Percentiles rank a stretch among this genome's conserved stretches.
Evolutionary conservation across 2,888 invertebrate species (phyloP).

Genomic region (Troides helena): DNA sequence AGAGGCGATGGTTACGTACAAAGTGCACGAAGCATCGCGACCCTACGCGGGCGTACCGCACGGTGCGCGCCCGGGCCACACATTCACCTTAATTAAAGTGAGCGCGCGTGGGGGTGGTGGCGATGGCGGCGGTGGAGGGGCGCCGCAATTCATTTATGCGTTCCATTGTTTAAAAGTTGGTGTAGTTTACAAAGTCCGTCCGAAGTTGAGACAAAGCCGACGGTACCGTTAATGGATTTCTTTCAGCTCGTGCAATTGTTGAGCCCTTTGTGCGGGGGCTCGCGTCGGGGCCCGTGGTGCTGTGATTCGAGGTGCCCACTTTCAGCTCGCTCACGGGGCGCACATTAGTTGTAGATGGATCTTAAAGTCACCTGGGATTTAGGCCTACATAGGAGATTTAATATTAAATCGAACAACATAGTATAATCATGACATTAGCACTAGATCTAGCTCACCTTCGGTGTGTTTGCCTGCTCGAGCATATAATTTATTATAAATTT

Average conservation of each 20-base stretch:
- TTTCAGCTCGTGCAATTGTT: background rate
- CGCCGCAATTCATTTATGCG: background rate
- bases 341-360: no score
- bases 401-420: no score
- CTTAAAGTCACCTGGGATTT: no score
- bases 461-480: no score
- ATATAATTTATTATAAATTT: no score
- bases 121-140: no score
- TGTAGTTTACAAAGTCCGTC: background rate
- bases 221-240: background rate
- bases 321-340: background rate
- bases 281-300: background rate
- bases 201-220: background rate
- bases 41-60: no score
- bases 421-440: no score
- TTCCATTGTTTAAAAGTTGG: constrained; percentile 5
- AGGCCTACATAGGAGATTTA: no score
- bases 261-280: background rate
- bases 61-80: background rate
- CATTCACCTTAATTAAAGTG: background rate
- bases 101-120: background rate
- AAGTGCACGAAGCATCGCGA: no score
- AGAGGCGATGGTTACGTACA: no score
- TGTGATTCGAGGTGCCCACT: background rate
- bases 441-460: no score